Evolutionary conservation across 2,888 invertebrate species (phyloP), one percentile per base, ranked within the genome.

Genomic region (Liopterus haemorrhoidalis): DNA sequence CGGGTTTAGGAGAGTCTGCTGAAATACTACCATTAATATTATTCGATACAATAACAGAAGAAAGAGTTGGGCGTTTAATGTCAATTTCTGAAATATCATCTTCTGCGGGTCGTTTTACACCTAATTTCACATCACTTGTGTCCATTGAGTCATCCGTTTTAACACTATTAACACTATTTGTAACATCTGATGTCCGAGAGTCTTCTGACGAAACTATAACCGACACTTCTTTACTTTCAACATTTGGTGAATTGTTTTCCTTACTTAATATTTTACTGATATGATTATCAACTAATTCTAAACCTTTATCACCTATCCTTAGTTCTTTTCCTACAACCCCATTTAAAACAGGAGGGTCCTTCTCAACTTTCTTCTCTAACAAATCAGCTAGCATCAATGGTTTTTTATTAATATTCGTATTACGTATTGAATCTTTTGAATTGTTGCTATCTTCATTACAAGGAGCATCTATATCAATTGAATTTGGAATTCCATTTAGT

Each of bases 371-470:
- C 59, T 86, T 82, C 62, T 91, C 90, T 3, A 91, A 69, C 38
- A 90, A 68, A 63, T 90, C 89, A 0, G 88, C 88, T 32, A 90
- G 70, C 82, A 89, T 85, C 37, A 76, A 55, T 0, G 72, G 73
- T 66, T 86, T 85, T 58, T 83, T 82, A 60, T 66, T 62, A 11
- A 53, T 54, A 48, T 46, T 51, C 8, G 47, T 49, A 49, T 57
- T 58, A 52, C 57, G 62, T 36, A 63, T 52, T 31, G 64, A 66
- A 54, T 69, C 74, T 61, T 76, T 75, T 50, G 67, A 67, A n/a
- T n/a, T n/a, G 57, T 67, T 65, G 39, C 74, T 74, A 35, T 78
- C 75, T 22, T 79, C 79, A 49, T 76, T 70, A 45, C 66, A 57
- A 14, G 68, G 71, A 27, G 70, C 70, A 46, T 76, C 75, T 16